Conservation (phyloP, 2,797 vertebrate genomes). For the Carcharodon carcharias region DNA sequence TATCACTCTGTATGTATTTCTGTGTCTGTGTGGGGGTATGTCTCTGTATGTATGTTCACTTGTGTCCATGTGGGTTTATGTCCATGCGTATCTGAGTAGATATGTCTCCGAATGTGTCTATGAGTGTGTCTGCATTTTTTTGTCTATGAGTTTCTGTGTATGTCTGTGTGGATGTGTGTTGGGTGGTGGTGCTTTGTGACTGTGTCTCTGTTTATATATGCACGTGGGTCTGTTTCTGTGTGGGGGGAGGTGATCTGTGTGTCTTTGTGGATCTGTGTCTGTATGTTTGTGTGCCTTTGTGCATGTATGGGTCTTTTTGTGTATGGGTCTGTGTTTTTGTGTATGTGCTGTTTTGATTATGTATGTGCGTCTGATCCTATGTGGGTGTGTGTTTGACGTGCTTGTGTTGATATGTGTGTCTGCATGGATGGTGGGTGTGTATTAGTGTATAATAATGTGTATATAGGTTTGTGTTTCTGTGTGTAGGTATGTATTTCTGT, state of each 20-base stretch:
- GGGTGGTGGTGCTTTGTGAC: background rate
- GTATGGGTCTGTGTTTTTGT: background rate
- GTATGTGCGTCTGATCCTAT: background rate
- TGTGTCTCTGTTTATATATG: background rate
- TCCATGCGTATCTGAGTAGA: background rate
- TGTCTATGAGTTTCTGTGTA: background rate
- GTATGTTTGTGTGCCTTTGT: background rate
- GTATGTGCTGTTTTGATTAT: background rate
- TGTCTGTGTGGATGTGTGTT: background rate
- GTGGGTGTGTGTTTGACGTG: background rate
- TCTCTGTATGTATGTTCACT: background rate
- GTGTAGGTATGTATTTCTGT: too few relatives aligned
- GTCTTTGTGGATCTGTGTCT: background rate
- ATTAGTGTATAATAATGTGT: too few relatives aligned
- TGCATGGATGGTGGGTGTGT: too few relatives aligned
- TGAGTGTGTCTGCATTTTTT: background rate
- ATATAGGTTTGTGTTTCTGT: too few relatives aligned
- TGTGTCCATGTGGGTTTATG: background rate
- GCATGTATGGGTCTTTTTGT: background rate
- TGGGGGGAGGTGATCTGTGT: background rate
- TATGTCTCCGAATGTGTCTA: too few relatives aligned
- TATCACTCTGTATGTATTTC: too few relatives aligned
- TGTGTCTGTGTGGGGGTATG: background rate
- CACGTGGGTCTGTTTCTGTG: too few relatives aligned
- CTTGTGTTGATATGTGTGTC: background rate